Percentiles rank a stretch among this genome's conserved stretches.
Evolutionary conservation across 2,888 invertebrate genomes (phyloP).

Genomic region (Venustoraphidia nigricollis): DNA sequence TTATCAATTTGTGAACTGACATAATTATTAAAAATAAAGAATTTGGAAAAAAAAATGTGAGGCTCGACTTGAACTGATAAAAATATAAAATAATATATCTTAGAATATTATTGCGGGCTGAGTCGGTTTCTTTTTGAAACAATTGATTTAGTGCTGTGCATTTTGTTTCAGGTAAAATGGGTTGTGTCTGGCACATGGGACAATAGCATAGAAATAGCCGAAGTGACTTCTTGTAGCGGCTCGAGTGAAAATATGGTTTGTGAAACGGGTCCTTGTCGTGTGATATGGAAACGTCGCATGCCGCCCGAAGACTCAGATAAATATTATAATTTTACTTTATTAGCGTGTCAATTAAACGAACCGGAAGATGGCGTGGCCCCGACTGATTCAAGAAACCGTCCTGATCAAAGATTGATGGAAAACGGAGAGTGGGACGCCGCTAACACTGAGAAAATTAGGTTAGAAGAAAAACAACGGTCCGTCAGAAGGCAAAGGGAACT

Average conservation of each 20-base stretch:
- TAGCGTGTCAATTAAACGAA: conserved; percentile 96
- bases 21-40: too few species aligned
- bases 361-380: conserved; percentile 83
- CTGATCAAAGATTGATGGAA: conserved; percentile 98
- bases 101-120: not conserved
- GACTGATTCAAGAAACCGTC: conserved; percentile 81
- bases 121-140: too few species aligned
- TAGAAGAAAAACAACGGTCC: conserved; percentile 92
- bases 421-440: conserved; percentile 84
- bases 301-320: conserved; percentile 52
- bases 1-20: too few species aligned
- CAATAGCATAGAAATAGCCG: conserved; percentile 83
- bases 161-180: conserved; percentile 47
- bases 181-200: conserved; percentile 87
- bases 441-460: conserved; percentile 64
- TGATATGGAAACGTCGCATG: conserved; percentile 74
- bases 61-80: too few species aligned
- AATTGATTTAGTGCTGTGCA: not conserved
- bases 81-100: too few species aligned
- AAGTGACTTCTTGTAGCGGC: conserved; percentile 55
- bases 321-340: conserved; percentile 88
- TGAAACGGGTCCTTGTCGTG: conserved; percentile 74
- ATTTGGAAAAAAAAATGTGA: too few species aligned
- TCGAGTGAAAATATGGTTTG: conserved; percentile 69
- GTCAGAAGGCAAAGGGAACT: conserved; percentile 63